Conservation (phyloP, 2,797 vertebrate genomes). For the Hylomyscus alleni region DNA sequence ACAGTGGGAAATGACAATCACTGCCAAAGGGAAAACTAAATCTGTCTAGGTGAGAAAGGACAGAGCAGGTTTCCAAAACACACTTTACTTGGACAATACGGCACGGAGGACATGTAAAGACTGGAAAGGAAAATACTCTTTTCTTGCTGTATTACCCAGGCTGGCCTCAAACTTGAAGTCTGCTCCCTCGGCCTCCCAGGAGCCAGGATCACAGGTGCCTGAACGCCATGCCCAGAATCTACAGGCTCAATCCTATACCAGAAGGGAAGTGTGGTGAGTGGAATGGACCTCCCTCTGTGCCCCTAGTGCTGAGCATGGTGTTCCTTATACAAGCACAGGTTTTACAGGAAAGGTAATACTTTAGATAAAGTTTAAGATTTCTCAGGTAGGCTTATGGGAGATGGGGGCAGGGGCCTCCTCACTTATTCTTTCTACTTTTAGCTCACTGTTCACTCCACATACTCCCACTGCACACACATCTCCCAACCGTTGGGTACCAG, state of each 20-base stretch:
- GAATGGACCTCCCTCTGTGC: background rate
- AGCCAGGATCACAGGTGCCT: background rate
- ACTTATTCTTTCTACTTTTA: background rate
- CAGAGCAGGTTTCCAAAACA: background rate
- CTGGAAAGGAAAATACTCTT: background rate
- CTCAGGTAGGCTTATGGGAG: background rate
- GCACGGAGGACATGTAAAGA: background rate
- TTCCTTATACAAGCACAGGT: background rate
- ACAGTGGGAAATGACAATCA: conserved; percentile 36
- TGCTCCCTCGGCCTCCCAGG: background rate
- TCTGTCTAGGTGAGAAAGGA: background rate
- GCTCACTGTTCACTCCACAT: background rate
- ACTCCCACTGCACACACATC: background rate
- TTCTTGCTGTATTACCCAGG: background rate
- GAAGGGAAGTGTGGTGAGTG: background rate
- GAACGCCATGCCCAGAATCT: no score
- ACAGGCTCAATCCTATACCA: background rate
- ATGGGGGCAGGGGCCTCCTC: background rate
- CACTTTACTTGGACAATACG: background rate
- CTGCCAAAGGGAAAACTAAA: conserved; percentile 21
- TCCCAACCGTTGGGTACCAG: background rate
- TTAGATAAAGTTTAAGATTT: background rate
- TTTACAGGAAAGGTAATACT: background rate
- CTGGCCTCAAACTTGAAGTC: background rate
- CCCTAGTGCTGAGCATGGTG: no score